Percentiles rank a stretch among this genome's conserved stretches.
Conservation (phyloP, 1,140 invertebrate genomes). For the Contarinia nasturtii region DNA sequence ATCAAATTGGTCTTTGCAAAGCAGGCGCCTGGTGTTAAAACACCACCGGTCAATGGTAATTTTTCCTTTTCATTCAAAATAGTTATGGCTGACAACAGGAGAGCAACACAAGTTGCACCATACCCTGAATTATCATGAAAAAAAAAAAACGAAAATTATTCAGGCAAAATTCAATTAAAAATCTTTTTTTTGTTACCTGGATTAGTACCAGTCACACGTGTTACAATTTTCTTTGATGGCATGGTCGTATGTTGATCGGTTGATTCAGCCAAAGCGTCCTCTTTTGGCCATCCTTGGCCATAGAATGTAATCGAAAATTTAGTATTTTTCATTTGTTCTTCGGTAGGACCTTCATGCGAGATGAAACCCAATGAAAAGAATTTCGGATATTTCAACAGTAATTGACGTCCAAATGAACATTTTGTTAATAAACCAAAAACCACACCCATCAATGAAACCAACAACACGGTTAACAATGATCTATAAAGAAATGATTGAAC, state of each 20-base stretch:
- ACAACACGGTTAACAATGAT: conserved; percentile 26
- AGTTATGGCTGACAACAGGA: conserved; percentile 51
- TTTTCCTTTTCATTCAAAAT: conserved; percentile 57
- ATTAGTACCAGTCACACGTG: conserved; percentile 40
- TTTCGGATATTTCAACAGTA: conserved; percentile 50
- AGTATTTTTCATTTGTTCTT: conserved; percentile 36
- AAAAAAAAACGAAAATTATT: no score
- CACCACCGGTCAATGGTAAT: conserved; percentile 39
- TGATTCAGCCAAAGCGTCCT: conserved; percentile 35
- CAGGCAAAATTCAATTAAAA: no score
- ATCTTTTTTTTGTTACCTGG: no score
- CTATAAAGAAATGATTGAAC: background rate
- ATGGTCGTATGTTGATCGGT: conserved; percentile 35
- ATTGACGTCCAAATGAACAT: conserved; percentile 36
- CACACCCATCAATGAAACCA: conserved; percentile 30
- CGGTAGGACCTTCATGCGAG: conserved; percentile 42
- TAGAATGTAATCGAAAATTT: conserved; percentile 47
- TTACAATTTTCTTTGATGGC: conserved; percentile 47
- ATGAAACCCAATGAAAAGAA: conserved; percentile 53
- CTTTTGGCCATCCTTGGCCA: conserved; percentile 57
- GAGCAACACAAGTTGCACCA: conserved; percentile 51
- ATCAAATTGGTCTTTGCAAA: conserved; percentile 20
- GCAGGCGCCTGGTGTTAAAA: conserved; percentile 26
- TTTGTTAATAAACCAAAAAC: conserved; percentile 46
- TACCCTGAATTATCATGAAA: conserved; percentile 27